Evolutionary conservation across 2,888 invertebrate species (phyloP).

Genomic region (Hemaris fuciformis): DNA sequence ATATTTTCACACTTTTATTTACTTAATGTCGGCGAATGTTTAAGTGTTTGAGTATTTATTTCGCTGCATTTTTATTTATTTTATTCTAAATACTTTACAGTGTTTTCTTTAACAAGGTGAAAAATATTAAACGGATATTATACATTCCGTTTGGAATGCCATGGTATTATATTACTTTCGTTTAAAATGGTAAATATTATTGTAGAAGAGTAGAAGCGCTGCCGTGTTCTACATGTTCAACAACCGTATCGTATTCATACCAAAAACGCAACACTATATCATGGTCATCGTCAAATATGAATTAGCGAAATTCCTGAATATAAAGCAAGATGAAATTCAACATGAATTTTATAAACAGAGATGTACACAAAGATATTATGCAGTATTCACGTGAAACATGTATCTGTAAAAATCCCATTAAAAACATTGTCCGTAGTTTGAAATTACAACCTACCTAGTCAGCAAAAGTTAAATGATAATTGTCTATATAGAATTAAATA

Average conservation of each 20-base stretch:
- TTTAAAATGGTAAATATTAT: slow-evolving; percentile 1
- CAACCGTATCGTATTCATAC: slow-evolving; percentile 39
- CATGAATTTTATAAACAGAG: background rate
- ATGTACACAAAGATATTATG: background rate
- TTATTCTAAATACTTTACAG: background rate
- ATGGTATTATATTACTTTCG: background rate
- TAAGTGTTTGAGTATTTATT: background rate
- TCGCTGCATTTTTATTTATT: background rate
- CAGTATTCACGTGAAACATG: background rate
- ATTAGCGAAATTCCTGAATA: slow-evolving; percentile 12
- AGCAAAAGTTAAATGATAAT: too few species aligned
- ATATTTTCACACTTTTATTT: slow-evolving; percentile 10
- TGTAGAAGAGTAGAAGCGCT: slow-evolving; percentile 19
- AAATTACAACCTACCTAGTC: too few species aligned
- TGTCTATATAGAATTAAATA: too few species aligned
- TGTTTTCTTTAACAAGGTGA: background rate
- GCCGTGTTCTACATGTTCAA: slow-evolving; percentile 49
- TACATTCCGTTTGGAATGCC: background rate
- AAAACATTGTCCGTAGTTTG: too few species aligned
- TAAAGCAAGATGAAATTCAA: background rate
- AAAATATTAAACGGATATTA: background rate
- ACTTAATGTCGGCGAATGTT: slow-evolving; percentile 11
- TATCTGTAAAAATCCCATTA: background rate
- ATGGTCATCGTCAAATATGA: slow-evolving; percentile 25
- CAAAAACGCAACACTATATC: slow-evolving; percentile 39